A percentile compares a stretch with the other conserved stretches of the same genome.
phyloP scores from a whole-genome alignment of 2,888 invertebrate species.

The Ochlodes sylvanus region DNA sequence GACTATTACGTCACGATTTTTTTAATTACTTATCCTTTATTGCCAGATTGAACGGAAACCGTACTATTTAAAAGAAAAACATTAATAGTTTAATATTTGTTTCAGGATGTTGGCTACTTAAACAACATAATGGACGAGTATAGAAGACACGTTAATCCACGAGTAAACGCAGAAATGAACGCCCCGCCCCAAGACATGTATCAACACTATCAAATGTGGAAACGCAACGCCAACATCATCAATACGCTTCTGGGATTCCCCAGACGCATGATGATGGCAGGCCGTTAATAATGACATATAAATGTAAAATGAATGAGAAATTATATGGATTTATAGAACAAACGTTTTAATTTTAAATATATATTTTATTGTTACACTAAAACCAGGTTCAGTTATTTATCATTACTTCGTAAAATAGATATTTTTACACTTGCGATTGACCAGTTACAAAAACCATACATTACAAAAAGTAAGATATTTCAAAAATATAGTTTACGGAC shows the following conservation, averaged over 20 bases:
- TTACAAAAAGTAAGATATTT: conserved; percentile 41
- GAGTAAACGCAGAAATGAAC: conserved; percentile 46
- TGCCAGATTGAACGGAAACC: too few relatives aligned
- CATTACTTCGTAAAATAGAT: conserved; percentile 43
- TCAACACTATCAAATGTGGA: conserved; percentile 70
- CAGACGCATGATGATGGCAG: conserved; percentile 90
- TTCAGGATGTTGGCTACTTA: conserved; percentile 46
- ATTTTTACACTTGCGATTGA: conserved; percentile 47
- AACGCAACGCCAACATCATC: conserved; percentile 89
- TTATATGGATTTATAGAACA: conserved; percentile 22
- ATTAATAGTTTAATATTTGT: conserved; percentile 4
- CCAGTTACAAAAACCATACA: conserved; percentile 32
- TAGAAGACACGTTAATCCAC: conserved; percentile 47
- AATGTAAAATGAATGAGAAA: neutral
- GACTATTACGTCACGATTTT: neutral
- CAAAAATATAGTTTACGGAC: conserved; percentile 32
- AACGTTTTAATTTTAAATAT: conserved; percentile 47
- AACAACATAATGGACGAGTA: conserved; percentile 53
- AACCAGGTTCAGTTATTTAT: conserved; percentile 42
- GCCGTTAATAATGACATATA: conserved; percentile 73
- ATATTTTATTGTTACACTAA: conserved; percentile 48
- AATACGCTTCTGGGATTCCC: conserved; percentile 91
- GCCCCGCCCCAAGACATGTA: conserved; percentile 54
- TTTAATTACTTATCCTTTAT: neutral
- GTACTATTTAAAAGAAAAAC: too few relatives aligned